Evolutionary conservation across 2,797 vertebrate species (phyloP), one percentile per base, ranked within the genome.

Genomic region (Semotilus atromaculatus): DNA sequence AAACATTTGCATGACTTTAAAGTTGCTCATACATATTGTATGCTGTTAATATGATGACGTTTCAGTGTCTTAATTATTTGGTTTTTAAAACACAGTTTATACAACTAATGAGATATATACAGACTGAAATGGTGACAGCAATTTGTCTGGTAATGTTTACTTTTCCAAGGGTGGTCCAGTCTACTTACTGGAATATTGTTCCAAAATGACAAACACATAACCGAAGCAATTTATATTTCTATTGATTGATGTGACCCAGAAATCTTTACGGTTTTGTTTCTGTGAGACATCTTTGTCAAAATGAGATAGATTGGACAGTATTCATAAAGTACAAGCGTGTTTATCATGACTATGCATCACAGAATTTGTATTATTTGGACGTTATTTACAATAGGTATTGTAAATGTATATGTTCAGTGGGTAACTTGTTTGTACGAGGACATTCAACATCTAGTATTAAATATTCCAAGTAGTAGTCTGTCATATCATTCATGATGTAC

Each of bases 171-270:
- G 58, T 64, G 81, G 40, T 66, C 40, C 71, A 45, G 55, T 48
- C 70, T 43, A 19, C 29, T 82, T 29, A 83, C 53, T 62, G 43
- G 43, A 83, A 83, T 68, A 68, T 68, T 83, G 23, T 23, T 83
- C 16, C 14, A 43, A 48, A 48, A 48, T 16, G 14, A 48, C 4
- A 67, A 48, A 80, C 60, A 67, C 43, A 78, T 79, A 68, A 18
- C 21, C 60, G 0, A 82, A 43, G 29, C 75, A 86, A 73, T 73
- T 83, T 67, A 48, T 72, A 31, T 40, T 60, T 77, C 8, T 31
- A 34, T 68, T 86, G 26, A 81, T 31, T 21, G 13, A 55, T 53
- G 48, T 67, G 58, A 55, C 75, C 81, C 76, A 74, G 81, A 79
- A 66, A 76, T 9, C 7, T 77, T n/a, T 13, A 45, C 34, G n/a